Evolutionary conservation across 2,888 invertebrate genomes (phyloP).

Genomic region (Acanthosepion lycidas): DNA sequence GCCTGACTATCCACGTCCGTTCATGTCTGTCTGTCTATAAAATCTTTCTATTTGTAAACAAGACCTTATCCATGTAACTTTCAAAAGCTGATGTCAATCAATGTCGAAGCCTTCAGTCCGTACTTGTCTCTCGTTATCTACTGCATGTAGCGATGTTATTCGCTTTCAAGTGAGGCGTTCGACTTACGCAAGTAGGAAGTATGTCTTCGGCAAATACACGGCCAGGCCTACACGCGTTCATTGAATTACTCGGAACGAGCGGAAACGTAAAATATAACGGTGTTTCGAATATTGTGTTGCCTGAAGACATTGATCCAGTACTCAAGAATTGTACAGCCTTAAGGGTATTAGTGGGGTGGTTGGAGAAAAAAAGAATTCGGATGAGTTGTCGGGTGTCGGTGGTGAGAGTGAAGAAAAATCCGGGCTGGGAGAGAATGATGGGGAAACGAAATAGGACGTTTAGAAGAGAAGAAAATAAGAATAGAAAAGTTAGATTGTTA

Average conservation of each 20-base stretch:
- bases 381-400: background rate
- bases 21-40: too few relatives aligned
- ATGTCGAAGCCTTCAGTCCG: background rate
- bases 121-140: background rate
- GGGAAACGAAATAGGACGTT: too few relatives aligned
- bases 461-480: too few relatives aligned
- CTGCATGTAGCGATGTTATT: constrained; percentile 13
- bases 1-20: too few relatives aligned
- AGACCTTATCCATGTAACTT: background rate
- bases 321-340: constrained; percentile 18
- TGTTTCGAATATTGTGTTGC: background rate
- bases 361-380: background rate
- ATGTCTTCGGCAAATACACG: constrained; percentile 33
- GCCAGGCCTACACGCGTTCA: background rate
- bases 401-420: background rate
- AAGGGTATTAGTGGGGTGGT: background rate
- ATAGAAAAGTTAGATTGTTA: too few relatives aligned
- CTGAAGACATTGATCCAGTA: background rate
- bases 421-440: background rate
- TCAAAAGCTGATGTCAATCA: background rate
- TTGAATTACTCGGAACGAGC: background rate
- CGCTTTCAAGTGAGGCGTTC: background rate
- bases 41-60: too few relatives aligned
- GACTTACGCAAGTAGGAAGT: background rate
- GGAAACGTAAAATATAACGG: background rate